phyloP scores from a whole-genome alignment of 2,888 invertebrate species.

The Sepiola atlantica region DNA sequence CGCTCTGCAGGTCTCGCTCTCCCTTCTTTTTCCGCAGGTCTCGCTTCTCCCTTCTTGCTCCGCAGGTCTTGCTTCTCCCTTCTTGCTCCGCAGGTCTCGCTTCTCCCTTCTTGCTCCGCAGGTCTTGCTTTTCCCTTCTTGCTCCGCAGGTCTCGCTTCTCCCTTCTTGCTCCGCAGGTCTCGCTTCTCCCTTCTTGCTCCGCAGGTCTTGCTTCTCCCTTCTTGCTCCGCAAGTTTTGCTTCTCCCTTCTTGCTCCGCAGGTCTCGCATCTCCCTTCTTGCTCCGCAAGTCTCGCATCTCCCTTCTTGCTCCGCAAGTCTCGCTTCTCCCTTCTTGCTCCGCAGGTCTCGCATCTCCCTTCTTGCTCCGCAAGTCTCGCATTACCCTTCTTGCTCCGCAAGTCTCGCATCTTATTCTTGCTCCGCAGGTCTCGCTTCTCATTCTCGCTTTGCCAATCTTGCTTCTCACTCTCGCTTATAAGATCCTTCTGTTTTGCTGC shows the following conservation, averaged over 20 bases:
- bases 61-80: neutral
- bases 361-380: constrained; percentile 47
- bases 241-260: neutral
- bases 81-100: constrained; percentile 47
- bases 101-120: constrained; percentile 38
- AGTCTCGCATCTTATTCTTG: neutral
- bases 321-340: too few relatives aligned
- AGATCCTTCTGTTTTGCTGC: too few relatives aligned
- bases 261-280: neutral
- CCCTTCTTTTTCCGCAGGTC: neutral
- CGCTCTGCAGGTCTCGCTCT: neutral
- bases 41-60: neutral
- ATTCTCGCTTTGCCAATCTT: too few relatives aligned
- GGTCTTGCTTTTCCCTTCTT: constrained; percentile 43
- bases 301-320: too few relatives aligned
- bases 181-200: constrained; percentile 41
- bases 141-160: constrained; percentile 47
- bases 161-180: constrained; percentile 24
- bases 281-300: neutral
- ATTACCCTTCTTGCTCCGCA: constrained; percentile 34
- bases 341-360: too few relatives aligned
- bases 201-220: too few relatives aligned
- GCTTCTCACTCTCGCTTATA: too few relatives aligned
- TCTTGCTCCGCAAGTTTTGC: too few relatives aligned
- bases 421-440: too few relatives aligned